These are phyloP conservation scores for Myotis planiceps DNA, from an alignment of 2,797 vertebrate genomes.

Conservation along the genomic window DNA sequence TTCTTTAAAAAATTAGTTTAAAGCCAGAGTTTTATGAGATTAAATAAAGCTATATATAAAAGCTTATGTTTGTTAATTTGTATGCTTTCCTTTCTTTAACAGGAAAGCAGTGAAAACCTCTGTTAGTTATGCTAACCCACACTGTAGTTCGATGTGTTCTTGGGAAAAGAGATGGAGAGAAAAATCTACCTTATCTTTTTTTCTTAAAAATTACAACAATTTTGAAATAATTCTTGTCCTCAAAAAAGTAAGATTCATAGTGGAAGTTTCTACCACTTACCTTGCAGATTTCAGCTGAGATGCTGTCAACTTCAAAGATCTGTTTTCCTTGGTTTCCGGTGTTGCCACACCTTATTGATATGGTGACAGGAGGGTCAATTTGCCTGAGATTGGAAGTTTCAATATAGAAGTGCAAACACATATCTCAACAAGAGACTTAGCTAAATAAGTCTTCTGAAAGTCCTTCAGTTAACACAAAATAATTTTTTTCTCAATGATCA, in stretches of 20 bases:
- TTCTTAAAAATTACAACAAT: slow-evolving; percentile 32
- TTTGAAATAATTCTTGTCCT: slow-evolving; percentile 27
- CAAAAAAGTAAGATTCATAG: background rate
- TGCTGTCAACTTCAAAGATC: background rate
- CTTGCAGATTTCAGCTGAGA: slow-evolving; percentile 7
- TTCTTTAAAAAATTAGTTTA: slow-evolving; percentile 51
- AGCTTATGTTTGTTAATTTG: background rate
- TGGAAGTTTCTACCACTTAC: slow-evolving; percentile 11
- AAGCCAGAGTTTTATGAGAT: slow-evolving; percentile 49
- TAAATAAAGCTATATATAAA: slow-evolving; percentile 10
- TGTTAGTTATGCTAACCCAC: background rate
- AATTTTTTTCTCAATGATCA: slow-evolving; percentile 16
- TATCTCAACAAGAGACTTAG: background rate
- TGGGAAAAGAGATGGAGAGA: background rate
- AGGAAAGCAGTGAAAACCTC: slow-evolving; percentile 11
- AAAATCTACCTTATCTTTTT: slow-evolving; percentile 1
- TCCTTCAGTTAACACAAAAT: slow-evolving; percentile 24
- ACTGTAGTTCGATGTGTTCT: background rate
- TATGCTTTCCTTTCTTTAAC: slow-evolving; percentile 25
- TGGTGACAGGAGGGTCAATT: background rate
- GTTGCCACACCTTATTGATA: background rate
- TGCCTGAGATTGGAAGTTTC: background rate
- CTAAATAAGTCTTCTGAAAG: background rate
- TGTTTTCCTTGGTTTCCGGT: background rate
- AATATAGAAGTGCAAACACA: background rate